phyloP scores from a whole-genome alignment of 2,888 invertebrate genomes.

The Cantharis lateralis region DNA sequence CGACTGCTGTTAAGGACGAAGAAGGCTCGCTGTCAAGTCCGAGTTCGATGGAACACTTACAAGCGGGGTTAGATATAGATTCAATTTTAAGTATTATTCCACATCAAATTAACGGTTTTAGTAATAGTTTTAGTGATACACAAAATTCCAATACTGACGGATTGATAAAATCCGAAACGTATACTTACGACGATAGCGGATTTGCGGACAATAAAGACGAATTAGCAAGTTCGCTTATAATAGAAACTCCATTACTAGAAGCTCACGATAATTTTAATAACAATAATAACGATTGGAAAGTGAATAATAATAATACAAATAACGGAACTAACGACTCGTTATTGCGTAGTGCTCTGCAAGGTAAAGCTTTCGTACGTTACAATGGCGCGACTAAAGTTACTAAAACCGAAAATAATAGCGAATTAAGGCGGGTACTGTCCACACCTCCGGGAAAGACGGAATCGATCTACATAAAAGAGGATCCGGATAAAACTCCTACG shows the following conservation, averaged over 20 bases:
- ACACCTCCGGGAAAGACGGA: constrained; percentile 57
- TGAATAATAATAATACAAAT: constrained; percentile 60
- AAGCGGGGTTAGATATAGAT: constrained; percentile 73
- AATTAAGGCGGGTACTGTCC: constrained; percentile 62
- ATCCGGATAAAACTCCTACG: constrained; percentile 49
- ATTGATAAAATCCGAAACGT: constrained; percentile 73
- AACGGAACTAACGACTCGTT: constrained; percentile 69
- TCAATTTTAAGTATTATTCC: constrained; percentile 77
- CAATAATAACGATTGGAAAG: constrained; percentile 83
- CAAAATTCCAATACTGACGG: constrained; percentile 62
- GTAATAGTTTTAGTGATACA: constrained; percentile 63
- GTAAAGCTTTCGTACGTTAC: constrained; percentile 64
- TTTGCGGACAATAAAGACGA: constrained; percentile 71
- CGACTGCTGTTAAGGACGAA: constrained; percentile 66
- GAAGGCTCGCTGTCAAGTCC: constrained; percentile 67
- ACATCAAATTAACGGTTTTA: constrained; percentile 64
- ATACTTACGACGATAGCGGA: constrained; percentile 78
- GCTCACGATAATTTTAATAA: constrained; percentile 63
- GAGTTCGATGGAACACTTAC: constrained; percentile 61
- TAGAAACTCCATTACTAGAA: constrained; percentile 64
- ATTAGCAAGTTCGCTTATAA: constrained; percentile 52
- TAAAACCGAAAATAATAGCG: constrained; percentile 54
- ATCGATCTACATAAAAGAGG: constrained; percentile 50
- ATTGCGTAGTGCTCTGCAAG: constrained; percentile 81
- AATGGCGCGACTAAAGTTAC: constrained; percentile 48